Conservation (phyloP, 64 coral and sea anemone species). For the Astreopora myriophthalma region DNA sequence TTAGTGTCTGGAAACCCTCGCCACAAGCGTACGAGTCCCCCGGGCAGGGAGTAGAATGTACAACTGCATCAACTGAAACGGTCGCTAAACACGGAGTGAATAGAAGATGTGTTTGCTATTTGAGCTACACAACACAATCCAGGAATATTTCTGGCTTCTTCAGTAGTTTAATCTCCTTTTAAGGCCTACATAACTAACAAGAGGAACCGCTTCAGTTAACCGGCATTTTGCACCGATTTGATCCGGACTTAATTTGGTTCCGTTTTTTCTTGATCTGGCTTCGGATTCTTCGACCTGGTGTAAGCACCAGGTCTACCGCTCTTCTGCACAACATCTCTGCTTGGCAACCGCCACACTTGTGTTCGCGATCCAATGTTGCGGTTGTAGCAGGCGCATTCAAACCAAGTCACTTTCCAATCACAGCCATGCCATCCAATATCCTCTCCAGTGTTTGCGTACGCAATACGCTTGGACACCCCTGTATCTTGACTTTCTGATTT, state of each 20-base stretch:
- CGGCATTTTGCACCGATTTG: too few species aligned
- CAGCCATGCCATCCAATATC: slow-evolving; percentile 34
- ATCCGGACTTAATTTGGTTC: too few species aligned
- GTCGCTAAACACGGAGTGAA: too few species aligned
- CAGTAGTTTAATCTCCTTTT: too few species aligned
- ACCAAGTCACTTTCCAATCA: neutral
- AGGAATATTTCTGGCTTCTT: too few species aligned
- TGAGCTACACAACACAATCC: too few species aligned
- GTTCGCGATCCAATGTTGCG: neutral
- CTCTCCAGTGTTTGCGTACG: neutral
- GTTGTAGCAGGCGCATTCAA: slow-evolving; percentile 1
- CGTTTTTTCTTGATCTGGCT: neutral
- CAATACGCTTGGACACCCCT: neutral
- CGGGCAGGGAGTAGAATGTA: neutral
- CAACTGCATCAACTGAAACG: too few species aligned
- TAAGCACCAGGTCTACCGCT: neutral
- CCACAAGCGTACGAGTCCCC: too few species aligned
- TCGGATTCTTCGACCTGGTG: neutral
- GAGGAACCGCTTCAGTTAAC: too few species aligned
- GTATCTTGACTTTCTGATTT: slow-evolving; percentile 14
- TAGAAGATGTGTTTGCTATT: too few species aligned
- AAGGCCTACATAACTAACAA: too few species aligned
- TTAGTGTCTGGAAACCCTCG: too few species aligned
- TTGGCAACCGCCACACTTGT: neutral
- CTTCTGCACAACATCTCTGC: neutral